Evolutionary conservation across 2,888 invertebrate genomes (phyloP).

Genomic region (Aleiodes alternator): DNA sequence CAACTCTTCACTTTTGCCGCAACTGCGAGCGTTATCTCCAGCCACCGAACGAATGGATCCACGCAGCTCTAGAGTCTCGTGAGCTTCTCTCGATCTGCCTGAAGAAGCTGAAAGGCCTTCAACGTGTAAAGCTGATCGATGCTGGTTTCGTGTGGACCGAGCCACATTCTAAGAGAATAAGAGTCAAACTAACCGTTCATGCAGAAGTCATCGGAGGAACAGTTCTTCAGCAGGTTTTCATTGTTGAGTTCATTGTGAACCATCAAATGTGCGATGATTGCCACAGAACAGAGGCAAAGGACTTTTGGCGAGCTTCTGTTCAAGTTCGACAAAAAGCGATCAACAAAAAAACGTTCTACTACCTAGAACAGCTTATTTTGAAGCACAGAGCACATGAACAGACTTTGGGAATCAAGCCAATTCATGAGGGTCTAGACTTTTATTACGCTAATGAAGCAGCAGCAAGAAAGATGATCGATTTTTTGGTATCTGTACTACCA

Average conservation of each 20-base stretch:
- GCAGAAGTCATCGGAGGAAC: slow-evolving; percentile 95
- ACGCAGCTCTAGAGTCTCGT: slow-evolving; percentile 90
- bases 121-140: slow-evolving; percentile 93
- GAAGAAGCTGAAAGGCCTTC: slow-evolving; percentile 93
- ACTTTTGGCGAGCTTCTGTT: slow-evolving; percentile 95
- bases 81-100: slow-evolving; percentile 94
- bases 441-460: slow-evolving; percentile 92
- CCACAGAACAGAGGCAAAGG: slow-evolving; percentile 96
- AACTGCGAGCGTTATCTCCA: slow-evolving; percentile 96
- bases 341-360: slow-evolving; percentile 98
- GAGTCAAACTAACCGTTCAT: slow-evolving; percentile 95
- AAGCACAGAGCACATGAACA: slow-evolving; percentile 96
- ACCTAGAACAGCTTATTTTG: slow-evolving; percentile 96
- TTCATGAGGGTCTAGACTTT: slow-evolving; percentile 95
- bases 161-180: slow-evolving; percentile 97
- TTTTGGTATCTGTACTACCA: slow-evolving; percentile 91
- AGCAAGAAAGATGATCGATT: slow-evolving; percentile 97
- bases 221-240: slow-evolving; percentile 94
- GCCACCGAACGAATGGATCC: slow-evolving; percentile 93
- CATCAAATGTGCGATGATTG: slow-evolving; percentile 99
- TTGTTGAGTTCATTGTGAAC: slow-evolving; percentile 93
- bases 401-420: slow-evolving; percentile 91
- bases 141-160: slow-evolving; percentile 99
- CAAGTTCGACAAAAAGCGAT: slow-evolving; percentile 92
- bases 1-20: slow-evolving; percentile 91